phyloP scores from a whole-genome alignment of 2,888 invertebrate species.

The Drosophila borealis region DNA sequence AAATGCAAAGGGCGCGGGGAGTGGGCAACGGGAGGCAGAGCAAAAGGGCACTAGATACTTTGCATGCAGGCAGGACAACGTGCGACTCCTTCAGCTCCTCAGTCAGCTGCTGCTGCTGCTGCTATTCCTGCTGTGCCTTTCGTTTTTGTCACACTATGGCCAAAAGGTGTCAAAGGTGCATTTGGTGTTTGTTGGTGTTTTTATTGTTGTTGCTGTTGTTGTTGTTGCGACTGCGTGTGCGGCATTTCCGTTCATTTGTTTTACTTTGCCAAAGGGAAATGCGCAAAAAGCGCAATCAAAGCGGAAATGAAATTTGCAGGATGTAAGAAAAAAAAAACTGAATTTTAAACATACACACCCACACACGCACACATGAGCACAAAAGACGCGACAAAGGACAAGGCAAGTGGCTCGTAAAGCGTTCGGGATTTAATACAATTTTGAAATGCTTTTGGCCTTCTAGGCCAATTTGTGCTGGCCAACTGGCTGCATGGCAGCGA shows the following conservation, averaged over 20 bases:
- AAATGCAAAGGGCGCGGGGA: conserved; percentile 5
- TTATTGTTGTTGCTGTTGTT: conserved; percentile 43
- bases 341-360: conserved; percentile 55
- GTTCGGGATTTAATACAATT: conserved; percentile 76
- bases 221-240: conserved; percentile 66
- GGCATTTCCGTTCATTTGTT: conserved; percentile 80
- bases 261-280: conserved; percentile 72
- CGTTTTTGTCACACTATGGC: conserved; percentile 73
- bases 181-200: conserved; percentile 45
- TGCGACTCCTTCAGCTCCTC: conserved; percentile 21
- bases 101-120: conserved; percentile 9
- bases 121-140: conserved; percentile 30
- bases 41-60: conserved; percentile 61
- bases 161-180: conserved; percentile 78
- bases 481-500: conserved; percentile 71
- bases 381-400: conserved; percentile 53
- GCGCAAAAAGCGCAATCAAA: conserved; percentile 81
- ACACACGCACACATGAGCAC: conserved; percentile 8
- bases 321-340: conserved; percentile 62
- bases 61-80: conserved; percentile 66
- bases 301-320: conserved; percentile 81
- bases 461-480: conserved; percentile 62
- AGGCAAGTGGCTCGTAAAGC: conserved; percentile 43
- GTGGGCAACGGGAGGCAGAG: not conserved
- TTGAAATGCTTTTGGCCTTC: conserved; percentile 74